These are phyloP conservation scores for Piaya cayana DNA, from an alignment of 2,113 vertebrate species.

Conservation along the genomic window DNA sequence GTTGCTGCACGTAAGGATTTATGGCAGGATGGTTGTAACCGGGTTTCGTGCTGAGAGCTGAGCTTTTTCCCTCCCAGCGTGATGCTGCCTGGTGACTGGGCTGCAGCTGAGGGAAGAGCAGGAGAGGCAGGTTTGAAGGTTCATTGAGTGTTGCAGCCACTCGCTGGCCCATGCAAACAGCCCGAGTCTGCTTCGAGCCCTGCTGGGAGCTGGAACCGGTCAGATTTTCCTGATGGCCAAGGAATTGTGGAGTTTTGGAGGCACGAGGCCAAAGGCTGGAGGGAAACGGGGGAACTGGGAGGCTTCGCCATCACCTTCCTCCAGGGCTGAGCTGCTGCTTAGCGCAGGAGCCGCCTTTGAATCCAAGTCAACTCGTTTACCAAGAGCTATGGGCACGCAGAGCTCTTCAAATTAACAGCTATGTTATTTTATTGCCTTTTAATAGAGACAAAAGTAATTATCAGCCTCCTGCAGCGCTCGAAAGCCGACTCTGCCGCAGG, in stretches of 20 bases:
- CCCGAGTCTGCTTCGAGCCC: background rate
- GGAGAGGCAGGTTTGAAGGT: background rate
- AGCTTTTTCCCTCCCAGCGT: background rate
- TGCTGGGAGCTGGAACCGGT: background rate
- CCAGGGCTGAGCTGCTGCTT: background rate
- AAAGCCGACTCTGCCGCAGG: fast-evolving
- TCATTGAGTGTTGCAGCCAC: background rate
- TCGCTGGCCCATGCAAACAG: background rate
- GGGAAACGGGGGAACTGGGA: background rate
- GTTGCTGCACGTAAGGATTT: background rate
- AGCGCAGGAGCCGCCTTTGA: background rate
- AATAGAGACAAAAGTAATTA: background rate
- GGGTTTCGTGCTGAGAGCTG: background rate
- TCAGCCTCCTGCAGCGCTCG: background rate
- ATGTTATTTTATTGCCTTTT: fast-evolving
- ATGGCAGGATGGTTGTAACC: background rate
- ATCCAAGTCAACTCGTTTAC: background rate
- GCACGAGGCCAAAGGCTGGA: background rate
- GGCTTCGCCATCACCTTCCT: background rate
- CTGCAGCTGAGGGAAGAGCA: background rate
- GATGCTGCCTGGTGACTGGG: background rate
- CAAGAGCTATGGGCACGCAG: fast-evolving
- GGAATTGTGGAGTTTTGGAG: background rate
- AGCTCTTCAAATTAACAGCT: background rate
- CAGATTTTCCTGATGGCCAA: background rate